phyloP scores from a whole-genome alignment of 2,797 vertebrate genomes.

The Urophycis tenuis region DNA sequence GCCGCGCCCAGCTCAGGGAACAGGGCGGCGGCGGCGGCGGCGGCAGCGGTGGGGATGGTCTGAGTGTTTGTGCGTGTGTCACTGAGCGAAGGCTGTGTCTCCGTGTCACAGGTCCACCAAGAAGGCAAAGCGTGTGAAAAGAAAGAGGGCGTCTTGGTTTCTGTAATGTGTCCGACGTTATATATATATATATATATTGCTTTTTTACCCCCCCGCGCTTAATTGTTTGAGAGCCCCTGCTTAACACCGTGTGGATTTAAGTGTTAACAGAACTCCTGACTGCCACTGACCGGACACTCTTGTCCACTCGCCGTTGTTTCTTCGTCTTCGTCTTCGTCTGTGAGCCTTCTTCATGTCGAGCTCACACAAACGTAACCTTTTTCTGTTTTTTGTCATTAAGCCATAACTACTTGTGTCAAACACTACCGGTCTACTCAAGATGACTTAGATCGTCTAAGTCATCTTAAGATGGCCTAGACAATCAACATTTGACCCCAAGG shows the following conservation, averaged over 20 bases:
- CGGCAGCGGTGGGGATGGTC: not conserved
- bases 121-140: slow-evolving; percentile 59
- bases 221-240: slow-evolving; percentile 28
- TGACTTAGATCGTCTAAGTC: too few relatives aligned
- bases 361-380: not conserved
- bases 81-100: slow-evolving; percentile 46
- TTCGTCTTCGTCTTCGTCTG: not conserved
- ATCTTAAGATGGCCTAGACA: not conserved
- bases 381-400: not conserved
- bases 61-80: slow-evolving; percentile 33
- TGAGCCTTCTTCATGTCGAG: not conserved
- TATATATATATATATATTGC: slow-evolving; percentile 20
- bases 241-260: not conserved
- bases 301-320: not conserved
- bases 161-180: slow-evolving; percentile 52
- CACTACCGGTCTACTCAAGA: not conserved
- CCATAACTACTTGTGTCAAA: not conserved
- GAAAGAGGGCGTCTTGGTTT: slow-evolving; percentile 56
- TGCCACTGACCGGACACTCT: not conserved
- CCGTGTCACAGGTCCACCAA: slow-evolving; percentile 61
- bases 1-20: slow-evolving; percentile 25
- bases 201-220: slow-evolving; percentile 16
- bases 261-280: not conserved
- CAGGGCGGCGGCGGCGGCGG: not conserved
- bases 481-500: not conserved